These are phyloP conservation scores for Hymenochirus boettgeri DNA, from an alignment of 2,113 vertebrate species.

Conservation along the genomic window DNA sequence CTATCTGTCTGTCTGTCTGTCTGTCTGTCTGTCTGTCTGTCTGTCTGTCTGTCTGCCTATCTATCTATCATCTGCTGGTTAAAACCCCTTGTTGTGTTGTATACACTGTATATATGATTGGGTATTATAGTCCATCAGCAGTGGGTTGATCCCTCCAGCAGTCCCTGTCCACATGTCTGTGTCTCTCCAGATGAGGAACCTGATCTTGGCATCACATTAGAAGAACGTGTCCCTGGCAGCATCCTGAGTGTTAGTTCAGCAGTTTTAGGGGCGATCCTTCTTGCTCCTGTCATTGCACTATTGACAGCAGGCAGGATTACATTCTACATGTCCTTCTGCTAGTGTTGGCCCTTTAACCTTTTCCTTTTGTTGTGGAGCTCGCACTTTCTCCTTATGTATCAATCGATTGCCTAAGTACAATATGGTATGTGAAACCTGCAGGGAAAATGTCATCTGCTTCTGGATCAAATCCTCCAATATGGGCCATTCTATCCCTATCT, in stretches of 20 bases:
- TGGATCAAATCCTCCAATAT: conserved; percentile 1
- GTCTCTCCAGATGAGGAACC: conserved; percentile 61
- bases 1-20: too few relatives aligned
- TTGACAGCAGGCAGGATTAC: conserved; percentile 53
- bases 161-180: conserved; percentile 12
- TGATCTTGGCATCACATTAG: conserved; percentile 56
- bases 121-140: too few relatives aligned
- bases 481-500: too few relatives aligned
- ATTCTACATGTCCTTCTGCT: conserved; percentile 52
- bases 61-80: too few relatives aligned
- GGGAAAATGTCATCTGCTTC: conserved; percentile 3
- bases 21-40: too few relatives aligned
- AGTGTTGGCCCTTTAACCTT: conserved; percentile 43
- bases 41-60: too few relatives aligned
- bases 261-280: conserved; percentile 56
- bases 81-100: too few relatives aligned
- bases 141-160: too few relatives aligned
- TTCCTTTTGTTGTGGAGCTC: background rate
- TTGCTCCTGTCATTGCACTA: conserved; percentile 57
- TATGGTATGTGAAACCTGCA: conserved; percentile 48
- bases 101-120: too few relatives aligned
- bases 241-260: conserved; percentile 67
- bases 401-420: conserved; percentile 49
- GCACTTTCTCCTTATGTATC: conserved; percentile 33
- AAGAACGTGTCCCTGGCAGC: conserved; percentile 61